These are phyloP conservation scores for Falco cherrug DNA, from an alignment of 2,797 vertebrate species.

Conservation along the genomic window DNA sequence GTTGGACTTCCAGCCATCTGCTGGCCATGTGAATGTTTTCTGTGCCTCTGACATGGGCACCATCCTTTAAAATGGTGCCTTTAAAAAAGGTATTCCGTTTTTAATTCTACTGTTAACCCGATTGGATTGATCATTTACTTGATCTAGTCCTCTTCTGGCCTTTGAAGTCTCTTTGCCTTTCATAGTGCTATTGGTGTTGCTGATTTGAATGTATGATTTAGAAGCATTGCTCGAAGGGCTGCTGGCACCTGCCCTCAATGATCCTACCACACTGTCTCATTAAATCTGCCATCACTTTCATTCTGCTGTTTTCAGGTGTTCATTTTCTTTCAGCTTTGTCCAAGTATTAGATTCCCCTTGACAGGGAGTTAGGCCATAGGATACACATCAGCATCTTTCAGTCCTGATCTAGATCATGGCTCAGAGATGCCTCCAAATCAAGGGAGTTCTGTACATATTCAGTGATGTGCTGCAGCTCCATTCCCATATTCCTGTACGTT, in stretches of 20 bases:
- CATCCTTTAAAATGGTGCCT: neutral
- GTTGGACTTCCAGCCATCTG: neutral
- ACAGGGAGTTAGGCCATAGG: neutral
- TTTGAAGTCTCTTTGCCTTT: neutral
- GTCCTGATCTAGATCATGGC: neutral
- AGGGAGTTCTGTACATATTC: neutral
- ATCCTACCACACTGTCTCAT: neutral
- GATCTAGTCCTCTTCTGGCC: neutral
- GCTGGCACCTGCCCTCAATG: neutral
- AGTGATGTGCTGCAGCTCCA: neutral
- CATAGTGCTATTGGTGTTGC: neutral
- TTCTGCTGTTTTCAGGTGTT: neutral
- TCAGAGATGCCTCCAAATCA: neutral
- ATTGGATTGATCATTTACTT: neutral
- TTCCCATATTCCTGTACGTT: neutral
- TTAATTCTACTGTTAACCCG: neutral
- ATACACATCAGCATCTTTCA: neutral
- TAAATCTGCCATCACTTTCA: neutral
- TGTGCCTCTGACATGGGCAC: neutral
- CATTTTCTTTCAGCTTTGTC: neutral
- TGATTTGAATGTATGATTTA: neutral
- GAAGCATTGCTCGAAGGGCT: neutral
- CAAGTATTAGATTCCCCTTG: neutral
- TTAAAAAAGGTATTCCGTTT: neutral
- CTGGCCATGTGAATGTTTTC: neutral